A percentile compares a stretch with the other conserved stretches of the same genome.
Conservation (phyloP, 2,113 vertebrate genomes). For the Panthera tigris region DNA sequence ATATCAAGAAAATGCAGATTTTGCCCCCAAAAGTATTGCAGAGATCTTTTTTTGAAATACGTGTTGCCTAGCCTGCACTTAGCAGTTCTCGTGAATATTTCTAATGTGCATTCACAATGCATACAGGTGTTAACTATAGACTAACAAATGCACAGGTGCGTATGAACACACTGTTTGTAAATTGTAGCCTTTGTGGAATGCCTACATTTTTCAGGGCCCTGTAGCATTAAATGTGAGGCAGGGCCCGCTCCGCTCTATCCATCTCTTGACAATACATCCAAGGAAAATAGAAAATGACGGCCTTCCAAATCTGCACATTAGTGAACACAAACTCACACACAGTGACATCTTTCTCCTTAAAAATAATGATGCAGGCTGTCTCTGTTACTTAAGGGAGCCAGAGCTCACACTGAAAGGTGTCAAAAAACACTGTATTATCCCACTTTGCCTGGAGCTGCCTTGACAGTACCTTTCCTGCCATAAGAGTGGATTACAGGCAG, state of each 20-base stretch:
- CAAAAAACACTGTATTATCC: slow-evolving; percentile 63
- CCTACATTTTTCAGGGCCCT: neutral
- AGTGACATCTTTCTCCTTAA: slow-evolving; percentile 76
- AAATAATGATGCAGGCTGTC: slow-evolving; percentile 74
- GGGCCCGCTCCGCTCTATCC: neutral
- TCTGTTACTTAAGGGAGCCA: slow-evolving; percentile 68
- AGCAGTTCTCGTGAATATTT: slow-evolving; percentile 49
- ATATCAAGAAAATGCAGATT: neutral
- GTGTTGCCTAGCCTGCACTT: neutral
- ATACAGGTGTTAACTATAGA: slow-evolving; percentile 19
- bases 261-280: slow-evolving; percentile 33
- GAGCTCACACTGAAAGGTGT: slow-evolving; percentile 71
- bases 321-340: slow-evolving; percentile 73
- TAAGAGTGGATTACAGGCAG: slow-evolving; percentile 71
- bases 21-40: neutral
- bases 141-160: neutral
- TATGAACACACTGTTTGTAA: slow-evolving; percentile 20
- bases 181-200: neutral
- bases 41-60: neutral
- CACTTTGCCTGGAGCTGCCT: slow-evolving; percentile 69
- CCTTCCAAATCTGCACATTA: slow-evolving; percentile 67
- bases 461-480: slow-evolving; percentile 75
- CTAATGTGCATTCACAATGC: slow-evolving; percentile 14
- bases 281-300: slow-evolving; percentile 69
- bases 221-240: neutral